Evolutionary conservation across 2,113 vertebrate species (phyloP).

Genomic region (Falco punctatus): DNA sequence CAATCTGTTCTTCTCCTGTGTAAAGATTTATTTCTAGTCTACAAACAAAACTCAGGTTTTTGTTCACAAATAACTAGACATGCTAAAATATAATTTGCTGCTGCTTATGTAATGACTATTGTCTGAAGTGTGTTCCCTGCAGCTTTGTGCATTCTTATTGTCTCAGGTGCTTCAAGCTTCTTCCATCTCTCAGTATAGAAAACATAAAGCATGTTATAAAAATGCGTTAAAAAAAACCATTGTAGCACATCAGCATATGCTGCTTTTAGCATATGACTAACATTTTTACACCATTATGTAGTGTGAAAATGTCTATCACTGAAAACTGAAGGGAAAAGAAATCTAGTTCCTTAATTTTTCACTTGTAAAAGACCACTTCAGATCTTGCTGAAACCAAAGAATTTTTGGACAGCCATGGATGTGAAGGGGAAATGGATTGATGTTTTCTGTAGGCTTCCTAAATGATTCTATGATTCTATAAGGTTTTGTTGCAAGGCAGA

Average conservation of each 20-base stretch:
- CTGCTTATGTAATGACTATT: neutral
- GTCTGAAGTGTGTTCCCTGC: neutral
- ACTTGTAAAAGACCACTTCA: neutral
- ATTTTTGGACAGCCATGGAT: neutral
- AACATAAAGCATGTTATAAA: neutral
- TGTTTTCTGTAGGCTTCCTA: neutral
- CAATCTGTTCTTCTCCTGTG: neutral
- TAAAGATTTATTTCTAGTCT: neutral
- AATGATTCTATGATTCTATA: neutral
- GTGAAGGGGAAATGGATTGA: neutral
- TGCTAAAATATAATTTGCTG: constrained; percentile 15
- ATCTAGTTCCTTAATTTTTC: neutral
- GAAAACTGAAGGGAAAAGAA: neutral
- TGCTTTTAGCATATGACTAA: neutral
- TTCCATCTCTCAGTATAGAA: neutral
- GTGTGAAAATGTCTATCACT: neutral
- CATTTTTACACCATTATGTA: neutral
- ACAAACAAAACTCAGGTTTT: neutral
- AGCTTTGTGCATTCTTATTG: neutral
- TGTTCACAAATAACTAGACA: neutral
- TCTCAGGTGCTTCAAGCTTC: constrained; percentile 12
- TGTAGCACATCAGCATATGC: neutral
- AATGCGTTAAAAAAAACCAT: neutral
- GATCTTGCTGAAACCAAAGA: neutral
- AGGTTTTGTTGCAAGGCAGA: neutral